Evolutionary conservation across 2,888 invertebrate species (phyloP).

Genomic region (Lasioglossum figueresi): DNA sequence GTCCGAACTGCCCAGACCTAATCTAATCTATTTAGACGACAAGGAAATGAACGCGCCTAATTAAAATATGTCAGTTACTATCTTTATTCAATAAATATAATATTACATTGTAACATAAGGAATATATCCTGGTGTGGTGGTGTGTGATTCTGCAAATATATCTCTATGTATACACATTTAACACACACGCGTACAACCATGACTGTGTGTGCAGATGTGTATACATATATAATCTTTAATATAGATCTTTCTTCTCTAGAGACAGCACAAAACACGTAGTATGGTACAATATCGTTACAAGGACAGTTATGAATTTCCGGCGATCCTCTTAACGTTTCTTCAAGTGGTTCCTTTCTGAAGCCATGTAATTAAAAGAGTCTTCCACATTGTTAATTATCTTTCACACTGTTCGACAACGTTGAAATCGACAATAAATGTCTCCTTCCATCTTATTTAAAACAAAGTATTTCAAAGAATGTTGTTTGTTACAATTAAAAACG

Average conservation of each 20-base stretch:
- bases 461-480: background rate
- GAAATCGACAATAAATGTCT: background rate
- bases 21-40: background rate
- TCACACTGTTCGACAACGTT: background rate
- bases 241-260: constrained; percentile 74
- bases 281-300: constrained; percentile 79
- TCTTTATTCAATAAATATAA: constrained; percentile 81
- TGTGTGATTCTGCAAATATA: constrained; percentile 60
- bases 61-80: constrained; percentile 74
- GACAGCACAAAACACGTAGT: constrained; percentile 79
- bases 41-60: constrained; percentile 24
- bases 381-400: background rate
- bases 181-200: constrained; percentile 23
- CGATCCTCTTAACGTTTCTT: constrained; percentile 20
- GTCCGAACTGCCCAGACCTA: no score
- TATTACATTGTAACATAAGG: constrained; percentile 80
- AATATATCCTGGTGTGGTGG: constrained; percentile 71
- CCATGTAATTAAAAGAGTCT: background rate
- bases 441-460: background rate
- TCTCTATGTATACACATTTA: constrained; percentile 53
- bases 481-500: background rate
- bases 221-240: constrained; percentile 64
- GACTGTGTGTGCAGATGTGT: constrained; percentile 55
- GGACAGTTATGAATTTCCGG: constrained; percentile 57
- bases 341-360: background rate